Evolutionary conservation across 2,113 vertebrate species (phyloP), one percentile per base, ranked within the genome.

Genomic region (Gracilinanus agilis): DNA sequence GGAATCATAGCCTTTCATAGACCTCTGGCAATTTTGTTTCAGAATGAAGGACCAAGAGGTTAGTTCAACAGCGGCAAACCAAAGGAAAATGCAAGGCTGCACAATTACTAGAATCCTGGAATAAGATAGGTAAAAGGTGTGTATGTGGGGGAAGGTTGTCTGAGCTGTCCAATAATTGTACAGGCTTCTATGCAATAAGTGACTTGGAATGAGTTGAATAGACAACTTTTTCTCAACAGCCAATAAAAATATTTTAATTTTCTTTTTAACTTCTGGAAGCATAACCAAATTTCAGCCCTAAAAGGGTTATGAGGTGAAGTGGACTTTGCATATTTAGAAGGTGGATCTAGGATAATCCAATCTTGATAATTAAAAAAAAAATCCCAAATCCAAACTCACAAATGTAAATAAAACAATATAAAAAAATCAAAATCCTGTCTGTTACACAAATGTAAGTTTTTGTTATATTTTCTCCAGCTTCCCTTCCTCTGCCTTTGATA

Each of bases 21-120:
- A 93, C 55, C 95, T 90, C 53, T 88, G 90, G 83, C 90, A 92
- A 97, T 97, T 96, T 97, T 92, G 75, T 94, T 96, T 93, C 93
- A 94, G 95, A 92, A 95, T 93, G 49, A 95, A 89, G 29, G 96
- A 96, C 94, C 92, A 94, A 95, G 93, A 96, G n/a, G 6, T 5
- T 55, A 93, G 92, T 93, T 93, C 0, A 0, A n/a, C 24, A 93
- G 89, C 55, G 75, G 67, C 29, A 24, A 24, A 83, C 67, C n/a
- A 83, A 23, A 34, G 93, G 58, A 53, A 21, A 91, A 23, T 90
- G 27, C n/a, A 92, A 21, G 21, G 29, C 27, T 92, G 89, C 2
- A 49, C 34, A 92, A 93, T 95, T 55, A 92, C 44, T 90, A 89
- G 91, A 93, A 95, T 91, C 89, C 95, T 44, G 88, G 67, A 94